These are phyloP conservation scores for Macrophya alboannulata DNA, from an alignment of 2,888 invertebrate species.

Conservation along the genomic window DNA sequence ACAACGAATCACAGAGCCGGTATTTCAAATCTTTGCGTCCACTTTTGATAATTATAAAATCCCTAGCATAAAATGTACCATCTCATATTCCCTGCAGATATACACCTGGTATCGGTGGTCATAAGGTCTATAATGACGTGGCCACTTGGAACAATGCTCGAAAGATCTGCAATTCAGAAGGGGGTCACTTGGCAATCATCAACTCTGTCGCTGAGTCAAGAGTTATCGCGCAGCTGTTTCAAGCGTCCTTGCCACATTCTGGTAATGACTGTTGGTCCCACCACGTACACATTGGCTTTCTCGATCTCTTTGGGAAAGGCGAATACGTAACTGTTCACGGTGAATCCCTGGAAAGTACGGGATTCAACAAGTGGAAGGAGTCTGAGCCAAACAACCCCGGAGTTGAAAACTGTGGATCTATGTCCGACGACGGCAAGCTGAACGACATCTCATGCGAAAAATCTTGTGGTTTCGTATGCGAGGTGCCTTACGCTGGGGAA, in stretches of 20 bases:
- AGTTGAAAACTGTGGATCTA: background rate
- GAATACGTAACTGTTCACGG: background rate
- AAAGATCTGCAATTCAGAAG: constrained; percentile 57
- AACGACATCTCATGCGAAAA: background rate
- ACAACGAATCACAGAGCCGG: background rate
- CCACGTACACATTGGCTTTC: constrained; percentile 2
- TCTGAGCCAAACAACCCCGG: background rate
- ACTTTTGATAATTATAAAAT: background rate
- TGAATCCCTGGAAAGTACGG: background rate
- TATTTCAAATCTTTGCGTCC: background rate
- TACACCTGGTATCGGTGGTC: background rate
- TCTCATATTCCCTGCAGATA: background rate
- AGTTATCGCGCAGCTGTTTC: background rate
- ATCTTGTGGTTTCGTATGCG: background rate
- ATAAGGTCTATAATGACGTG: constrained; percentile 43
- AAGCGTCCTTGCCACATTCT: background rate
- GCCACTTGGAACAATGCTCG: constrained; percentile 57
- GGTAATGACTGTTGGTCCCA: background rate
- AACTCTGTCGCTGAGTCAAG: constrained; percentile 53
- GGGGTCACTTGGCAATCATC: constrained; percentile 62
- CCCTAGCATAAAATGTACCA: background rate
- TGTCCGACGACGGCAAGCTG: background rate
- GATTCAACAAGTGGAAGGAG: background rate
- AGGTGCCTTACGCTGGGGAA: background rate
- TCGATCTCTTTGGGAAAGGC: background rate